Conservation (phyloP, 2,888 invertebrate species). For the Galerucella pusilla region DNA sequence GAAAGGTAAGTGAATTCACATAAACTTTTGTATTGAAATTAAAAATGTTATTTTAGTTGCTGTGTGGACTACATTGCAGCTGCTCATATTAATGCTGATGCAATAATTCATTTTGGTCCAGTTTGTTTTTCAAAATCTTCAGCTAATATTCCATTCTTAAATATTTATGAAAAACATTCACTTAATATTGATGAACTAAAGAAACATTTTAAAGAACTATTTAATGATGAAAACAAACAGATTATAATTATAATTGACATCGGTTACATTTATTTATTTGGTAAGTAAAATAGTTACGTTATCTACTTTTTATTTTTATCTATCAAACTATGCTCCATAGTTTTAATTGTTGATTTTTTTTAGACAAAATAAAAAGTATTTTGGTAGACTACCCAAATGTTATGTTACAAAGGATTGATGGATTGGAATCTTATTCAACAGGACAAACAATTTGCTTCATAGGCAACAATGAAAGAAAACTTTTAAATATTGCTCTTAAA, state of each 20-base stretch:
- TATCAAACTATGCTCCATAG: no score
- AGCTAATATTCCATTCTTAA: conserved; percentile 78
- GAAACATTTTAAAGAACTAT: conserved; percentile 57
- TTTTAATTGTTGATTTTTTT: conserved; percentile 15
- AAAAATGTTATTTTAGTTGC: conserved; percentile 71
- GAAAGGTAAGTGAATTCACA: conserved; percentile 72
- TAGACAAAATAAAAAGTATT: conserved; percentile 30
- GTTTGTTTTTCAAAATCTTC: conserved; percentile 83
- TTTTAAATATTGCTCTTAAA: conserved; percentile 67
- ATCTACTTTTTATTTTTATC: neutral
- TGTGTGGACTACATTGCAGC: conserved; percentile 92
- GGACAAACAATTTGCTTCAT: conserved; percentile 68
- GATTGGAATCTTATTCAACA: conserved; percentile 48
- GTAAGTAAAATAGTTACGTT: conserved; percentile 57
- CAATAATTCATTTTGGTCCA: conserved; percentile 91
- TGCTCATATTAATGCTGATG: conserved; percentile 86
- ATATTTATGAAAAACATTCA: conserved; percentile 74
- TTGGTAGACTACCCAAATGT: conserved; percentile 37
- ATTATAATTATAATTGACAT: conserved; percentile 76
- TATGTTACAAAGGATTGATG: conserved; percentile 44
- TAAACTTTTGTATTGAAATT: no score
- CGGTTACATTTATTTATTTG: conserved; percentile 72
- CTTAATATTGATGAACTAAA: conserved; percentile 67
- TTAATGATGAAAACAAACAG: conserved; percentile 60
- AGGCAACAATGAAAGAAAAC: conserved; percentile 67